These are phyloP conservation scores for Linnaemya vulpina DNA, from an alignment of 2,888 invertebrate species.

Conservation along the genomic window DNA sequence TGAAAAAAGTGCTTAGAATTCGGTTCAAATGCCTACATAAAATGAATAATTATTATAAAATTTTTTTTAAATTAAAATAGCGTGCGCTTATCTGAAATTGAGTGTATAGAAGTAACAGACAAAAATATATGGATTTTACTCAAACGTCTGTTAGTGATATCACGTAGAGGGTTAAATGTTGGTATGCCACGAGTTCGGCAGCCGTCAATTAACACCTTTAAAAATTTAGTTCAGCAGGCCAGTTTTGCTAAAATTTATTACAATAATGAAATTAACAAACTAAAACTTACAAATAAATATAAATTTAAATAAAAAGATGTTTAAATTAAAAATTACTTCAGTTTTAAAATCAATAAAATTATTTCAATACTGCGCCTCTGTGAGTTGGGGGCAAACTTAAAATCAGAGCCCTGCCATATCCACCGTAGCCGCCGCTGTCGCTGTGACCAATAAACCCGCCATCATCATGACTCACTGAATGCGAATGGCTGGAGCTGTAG, in stretches of 20 bases:
- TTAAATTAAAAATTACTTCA: not conserved
- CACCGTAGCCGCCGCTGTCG: slow-evolving; percentile 84
- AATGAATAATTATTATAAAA: too few species aligned
- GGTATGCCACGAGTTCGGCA: not conserved
- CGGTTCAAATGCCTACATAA: too few species aligned
- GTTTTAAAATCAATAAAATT: not conserved
- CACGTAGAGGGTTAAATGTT: not conserved
- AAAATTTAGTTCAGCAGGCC: not conserved
- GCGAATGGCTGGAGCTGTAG: slow-evolving; percentile 87
- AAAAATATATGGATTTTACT: too few species aligned
- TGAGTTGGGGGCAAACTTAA: slow-evolving; percentile 71
- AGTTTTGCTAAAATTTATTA: not conserved
- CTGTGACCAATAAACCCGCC: slow-evolving; percentile 83
- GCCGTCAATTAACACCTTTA: not conserved
- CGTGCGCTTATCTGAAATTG: too few species aligned
- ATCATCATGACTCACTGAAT: slow-evolving; percentile 86
- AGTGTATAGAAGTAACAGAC: too few species aligned
- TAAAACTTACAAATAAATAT: slow-evolving; percentile 36
- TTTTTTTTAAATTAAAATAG: too few species aligned
- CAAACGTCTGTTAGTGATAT: not conserved
- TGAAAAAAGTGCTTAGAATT: too few species aligned
- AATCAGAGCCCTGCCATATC: slow-evolving; percentile 81
- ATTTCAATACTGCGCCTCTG: not conserved
- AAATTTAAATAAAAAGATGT: slow-evolving; percentile 7
- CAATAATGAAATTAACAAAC: slow-evolving; percentile 40